A percentile compares a stretch with the other conserved stretches of the same genome.
These are phyloP conservation scores for Malurus splendens DNA, from an alignment of 2,797 vertebrate species.

Conservation along the genomic window DNA sequence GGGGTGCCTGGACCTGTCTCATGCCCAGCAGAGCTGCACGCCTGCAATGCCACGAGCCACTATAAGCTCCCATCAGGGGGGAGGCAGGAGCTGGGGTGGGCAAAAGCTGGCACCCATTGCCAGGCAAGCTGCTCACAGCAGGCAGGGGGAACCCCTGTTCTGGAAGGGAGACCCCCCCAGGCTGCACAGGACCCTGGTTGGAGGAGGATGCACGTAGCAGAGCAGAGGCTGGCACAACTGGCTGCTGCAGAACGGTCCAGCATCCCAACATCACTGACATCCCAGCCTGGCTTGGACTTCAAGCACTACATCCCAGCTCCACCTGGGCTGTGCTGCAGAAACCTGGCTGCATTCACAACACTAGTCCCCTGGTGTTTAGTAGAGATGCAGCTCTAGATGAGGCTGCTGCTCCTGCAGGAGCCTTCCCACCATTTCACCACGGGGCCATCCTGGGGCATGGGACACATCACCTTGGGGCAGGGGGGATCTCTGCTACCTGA, in stretches of 20 bases:
- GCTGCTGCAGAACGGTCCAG: neutral
- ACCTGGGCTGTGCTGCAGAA: neutral
- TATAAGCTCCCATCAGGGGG: neutral
- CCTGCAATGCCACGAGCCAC: rapidly evolving
- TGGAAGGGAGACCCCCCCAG: neutral
- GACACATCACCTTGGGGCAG: neutral
- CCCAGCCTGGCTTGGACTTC: neutral
- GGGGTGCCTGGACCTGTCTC: neutral
- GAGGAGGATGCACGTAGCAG: neutral
- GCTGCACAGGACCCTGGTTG: rapidly evolving
- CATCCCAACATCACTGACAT: rapidly evolving
- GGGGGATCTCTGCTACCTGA: neutral
- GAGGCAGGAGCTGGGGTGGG: neutral
- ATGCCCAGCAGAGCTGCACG: neutral
- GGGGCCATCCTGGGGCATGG: neutral
- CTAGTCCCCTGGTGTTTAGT: neutral
- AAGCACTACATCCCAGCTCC: neutral
- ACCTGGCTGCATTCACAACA: neutral
- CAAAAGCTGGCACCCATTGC: neutral
- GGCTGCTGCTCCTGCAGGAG: neutral
- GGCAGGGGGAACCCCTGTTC: neutral
- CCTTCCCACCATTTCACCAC: rapidly evolving
- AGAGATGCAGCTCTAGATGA: neutral
- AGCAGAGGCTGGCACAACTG: rapidly evolving
- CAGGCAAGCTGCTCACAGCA: neutral